Percentiles rank a stretch among this genome's conserved stretches.
Conservation (phyloP, 2,888 invertebrate species). For the Drosophila eohydei region DNA sequence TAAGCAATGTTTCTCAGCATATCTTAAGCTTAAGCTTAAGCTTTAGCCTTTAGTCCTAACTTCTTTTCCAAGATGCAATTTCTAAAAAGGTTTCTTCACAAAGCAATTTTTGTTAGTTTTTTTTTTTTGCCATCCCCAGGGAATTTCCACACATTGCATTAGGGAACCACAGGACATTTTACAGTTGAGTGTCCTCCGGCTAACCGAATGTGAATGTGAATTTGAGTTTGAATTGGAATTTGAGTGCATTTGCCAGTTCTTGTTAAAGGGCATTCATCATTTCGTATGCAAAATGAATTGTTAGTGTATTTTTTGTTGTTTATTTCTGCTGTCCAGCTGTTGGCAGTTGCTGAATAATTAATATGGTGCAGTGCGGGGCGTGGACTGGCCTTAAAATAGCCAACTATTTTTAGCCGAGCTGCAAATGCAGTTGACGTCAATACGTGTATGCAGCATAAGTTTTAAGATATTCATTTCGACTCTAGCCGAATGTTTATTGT, state of each 20-base stretch:
- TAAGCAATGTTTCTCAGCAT: too few species aligned
- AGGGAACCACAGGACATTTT: constrained; percentile 12
- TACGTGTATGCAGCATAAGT: not conserved
- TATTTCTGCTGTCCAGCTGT: constrained; percentile 21
- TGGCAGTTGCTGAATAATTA: constrained; percentile 38
- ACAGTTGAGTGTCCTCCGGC: not conserved
- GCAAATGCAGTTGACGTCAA: constrained; percentile 33
- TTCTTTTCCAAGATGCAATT: not conserved
- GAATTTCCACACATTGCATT: not conserved
- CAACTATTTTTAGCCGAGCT: constrained; percentile 28
- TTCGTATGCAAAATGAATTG: constrained; percentile 38
- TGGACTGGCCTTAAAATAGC: constrained; percentile 20
- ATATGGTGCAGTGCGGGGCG: constrained; percentile 23
- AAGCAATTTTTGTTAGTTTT: not conserved
- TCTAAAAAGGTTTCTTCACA: not conserved
- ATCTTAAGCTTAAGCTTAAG: not conserved
- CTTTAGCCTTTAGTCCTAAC: not conserved
- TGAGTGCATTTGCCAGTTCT: constrained; percentile 1
- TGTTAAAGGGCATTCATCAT: constrained; percentile 31
- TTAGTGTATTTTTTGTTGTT: constrained; percentile 26
- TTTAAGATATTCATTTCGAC: not conserved
- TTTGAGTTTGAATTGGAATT: not conserved
- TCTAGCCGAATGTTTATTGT: not conserved
- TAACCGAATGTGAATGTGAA: not conserved
- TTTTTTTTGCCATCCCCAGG: not conserved